phyloP scores from a whole-genome alignment of 2,113 vertebrate genomes.

The Mirza zaza region DNA sequence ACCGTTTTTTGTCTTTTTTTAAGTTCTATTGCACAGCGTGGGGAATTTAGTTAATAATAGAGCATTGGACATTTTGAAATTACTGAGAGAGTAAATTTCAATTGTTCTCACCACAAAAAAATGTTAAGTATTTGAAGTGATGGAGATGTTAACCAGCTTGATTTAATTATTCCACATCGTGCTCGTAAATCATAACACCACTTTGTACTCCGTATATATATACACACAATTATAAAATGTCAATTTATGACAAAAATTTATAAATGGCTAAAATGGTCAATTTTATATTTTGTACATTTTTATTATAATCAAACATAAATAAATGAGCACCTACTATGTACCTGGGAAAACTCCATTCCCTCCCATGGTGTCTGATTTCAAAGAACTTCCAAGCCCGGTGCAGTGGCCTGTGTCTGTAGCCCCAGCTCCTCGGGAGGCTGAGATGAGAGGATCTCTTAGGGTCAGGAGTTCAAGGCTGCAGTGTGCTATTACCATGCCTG shows the following conservation, averaged over 20 bases:
- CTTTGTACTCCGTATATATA: not conserved
- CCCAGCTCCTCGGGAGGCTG: too few relatives aligned
- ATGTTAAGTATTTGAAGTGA: not conserved
- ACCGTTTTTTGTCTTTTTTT: not conserved
- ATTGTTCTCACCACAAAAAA: not conserved
- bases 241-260: not conserved
- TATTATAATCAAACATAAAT: not conserved
- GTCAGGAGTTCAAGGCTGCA: too few relatives aligned
- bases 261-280: not conserved
- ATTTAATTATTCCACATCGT: not conserved
- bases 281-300: not conserved
- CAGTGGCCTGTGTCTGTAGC: too few relatives aligned
- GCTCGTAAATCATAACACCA: not conserved
- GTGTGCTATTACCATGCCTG: too few relatives aligned
- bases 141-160: not conserved
- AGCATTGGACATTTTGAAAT: not conserved
- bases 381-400: not conserved
- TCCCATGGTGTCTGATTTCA: not conserved
- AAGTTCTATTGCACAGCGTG: not conserved
- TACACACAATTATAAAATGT: not conserved
- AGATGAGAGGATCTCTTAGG: too few relatives aligned
- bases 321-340: not conserved
- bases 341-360: not conserved
- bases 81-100: not conserved
- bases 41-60: not conserved